Evolutionary conservation across 2,113 vertebrate genomes (phyloP).

Genomic region (Crotalus helleri): DNA sequence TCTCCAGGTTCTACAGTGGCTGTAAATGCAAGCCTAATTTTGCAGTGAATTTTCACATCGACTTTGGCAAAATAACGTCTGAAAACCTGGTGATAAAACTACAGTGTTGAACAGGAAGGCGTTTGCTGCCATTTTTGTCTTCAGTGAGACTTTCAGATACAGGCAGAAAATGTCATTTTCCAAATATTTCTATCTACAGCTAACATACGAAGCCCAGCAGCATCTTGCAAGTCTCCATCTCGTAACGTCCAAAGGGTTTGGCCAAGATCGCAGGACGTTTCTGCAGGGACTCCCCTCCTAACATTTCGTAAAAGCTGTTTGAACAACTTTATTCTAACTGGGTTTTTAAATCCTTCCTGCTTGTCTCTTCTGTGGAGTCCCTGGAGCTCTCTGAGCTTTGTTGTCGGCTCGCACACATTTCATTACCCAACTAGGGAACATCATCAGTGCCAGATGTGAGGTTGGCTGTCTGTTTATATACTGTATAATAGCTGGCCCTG

Average conservation of each 20-base stretch:
- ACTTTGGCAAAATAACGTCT: not conserved
- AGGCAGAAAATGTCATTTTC: not conserved
- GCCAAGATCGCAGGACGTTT: not conserved
- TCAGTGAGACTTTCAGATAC: not conserved
- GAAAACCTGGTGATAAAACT: not conserved
- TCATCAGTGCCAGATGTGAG: no score
- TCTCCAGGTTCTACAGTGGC: not conserved
- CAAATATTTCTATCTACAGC: not conserved
- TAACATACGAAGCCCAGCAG: not conserved
- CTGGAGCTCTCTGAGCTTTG: no score
- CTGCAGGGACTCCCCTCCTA: no score
- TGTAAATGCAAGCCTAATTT: not conserved
- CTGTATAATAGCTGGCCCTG: no score
- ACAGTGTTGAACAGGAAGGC: not conserved
- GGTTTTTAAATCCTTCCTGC: no score
- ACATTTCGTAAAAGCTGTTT: no score
- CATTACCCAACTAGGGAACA: no score
- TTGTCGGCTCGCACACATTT: no score
- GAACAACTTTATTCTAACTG: no score
- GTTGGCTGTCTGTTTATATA: no score
- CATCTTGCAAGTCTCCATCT: not conserved
- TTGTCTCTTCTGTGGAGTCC: no score
- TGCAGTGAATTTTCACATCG: not conserved
- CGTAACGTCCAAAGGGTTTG: not conserved
- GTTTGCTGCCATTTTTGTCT: not conserved